Evolutionary conservation across 2,888 invertebrate species (phyloP).

Genomic region (Tipula vernalis): DNA sequence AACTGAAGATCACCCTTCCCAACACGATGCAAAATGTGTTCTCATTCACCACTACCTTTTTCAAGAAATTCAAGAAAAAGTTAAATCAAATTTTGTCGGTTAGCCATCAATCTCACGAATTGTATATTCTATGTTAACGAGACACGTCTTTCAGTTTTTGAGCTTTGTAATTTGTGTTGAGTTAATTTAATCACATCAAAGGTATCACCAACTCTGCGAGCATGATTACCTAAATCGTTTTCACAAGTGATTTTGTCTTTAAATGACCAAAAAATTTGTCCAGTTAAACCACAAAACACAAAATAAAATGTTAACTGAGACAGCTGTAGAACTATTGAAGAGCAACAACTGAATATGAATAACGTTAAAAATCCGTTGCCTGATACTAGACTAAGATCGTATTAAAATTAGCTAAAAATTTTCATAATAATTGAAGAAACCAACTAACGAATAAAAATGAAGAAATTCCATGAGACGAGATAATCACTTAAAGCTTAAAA

Average conservation of each 20-base stretch:
- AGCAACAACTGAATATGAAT: not conserved
- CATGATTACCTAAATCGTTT: not conserved
- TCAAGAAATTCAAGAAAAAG: too few relatives aligned
- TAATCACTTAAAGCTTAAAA: not conserved
- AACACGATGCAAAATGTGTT: too few relatives aligned
- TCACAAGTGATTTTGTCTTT: not conserved
- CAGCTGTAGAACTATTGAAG: not conserved
- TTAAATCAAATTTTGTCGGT: too few relatives aligned
- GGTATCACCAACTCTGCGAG: not conserved
- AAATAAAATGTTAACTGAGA: not conserved
- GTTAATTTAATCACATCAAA: not conserved
- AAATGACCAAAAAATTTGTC: not conserved
- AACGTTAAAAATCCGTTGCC: not conserved
- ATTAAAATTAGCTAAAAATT: not conserved
- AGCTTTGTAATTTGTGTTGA: too few relatives aligned
- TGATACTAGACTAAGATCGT: not conserved
- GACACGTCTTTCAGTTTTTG: too few relatives aligned
- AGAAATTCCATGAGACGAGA: not conserved
- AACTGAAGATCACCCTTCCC: too few relatives aligned
- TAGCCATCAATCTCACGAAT: too few relatives aligned
- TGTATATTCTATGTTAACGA: too few relatives aligned
- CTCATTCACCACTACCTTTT: too few relatives aligned
- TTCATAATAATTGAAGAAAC: not conserved
- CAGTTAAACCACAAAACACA: not conserved
- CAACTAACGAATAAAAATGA: not conserved